Evolutionary conservation across 2,888 invertebrate species (phyloP).

Genomic region (Patella ulyssiponensis): DNA sequence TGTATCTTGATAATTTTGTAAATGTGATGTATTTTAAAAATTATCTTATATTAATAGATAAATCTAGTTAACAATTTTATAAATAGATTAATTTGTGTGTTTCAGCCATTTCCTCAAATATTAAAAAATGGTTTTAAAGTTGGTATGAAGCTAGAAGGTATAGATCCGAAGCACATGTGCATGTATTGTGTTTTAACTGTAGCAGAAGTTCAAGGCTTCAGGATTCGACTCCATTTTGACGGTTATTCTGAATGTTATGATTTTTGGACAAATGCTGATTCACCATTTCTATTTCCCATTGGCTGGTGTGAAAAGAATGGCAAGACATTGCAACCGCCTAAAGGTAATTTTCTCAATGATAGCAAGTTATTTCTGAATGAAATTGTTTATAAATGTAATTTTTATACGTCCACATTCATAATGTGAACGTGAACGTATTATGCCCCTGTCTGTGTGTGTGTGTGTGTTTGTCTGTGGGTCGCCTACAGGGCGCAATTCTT

Average conservation of each 20-base stretch:
- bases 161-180: constrained; percentile 92
- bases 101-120: constrained; percentile 79
- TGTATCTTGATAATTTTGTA: no score
- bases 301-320: constrained; percentile 94
- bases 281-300: constrained; percentile 90
- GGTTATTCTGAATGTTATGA: constrained; percentile 90
- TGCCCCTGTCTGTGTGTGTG: no score
- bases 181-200: constrained; percentile 91
- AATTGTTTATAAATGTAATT: no score
- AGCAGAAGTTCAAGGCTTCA: constrained; percentile 82
- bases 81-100: constrained; percentile 48
- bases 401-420: no score
- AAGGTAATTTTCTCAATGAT: constrained; percentile 71
- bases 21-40: no score
- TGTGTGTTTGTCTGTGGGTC: no score
- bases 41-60: no score
- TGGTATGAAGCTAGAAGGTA: constrained; percentile 93
- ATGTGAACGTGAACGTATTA: no score
- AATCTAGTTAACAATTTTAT: no score
- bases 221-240: constrained; percentile 91
- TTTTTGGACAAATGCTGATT: constrained; percentile 94
- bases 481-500: no score
- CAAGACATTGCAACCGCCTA: constrained; percentile 85
- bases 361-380: no score
- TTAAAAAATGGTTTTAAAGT: constrained; percentile 78